Evolutionary conservation across 2,797 vertebrate genomes (phyloP).

Genomic region (Cetoscarus ocellatus): DNA sequence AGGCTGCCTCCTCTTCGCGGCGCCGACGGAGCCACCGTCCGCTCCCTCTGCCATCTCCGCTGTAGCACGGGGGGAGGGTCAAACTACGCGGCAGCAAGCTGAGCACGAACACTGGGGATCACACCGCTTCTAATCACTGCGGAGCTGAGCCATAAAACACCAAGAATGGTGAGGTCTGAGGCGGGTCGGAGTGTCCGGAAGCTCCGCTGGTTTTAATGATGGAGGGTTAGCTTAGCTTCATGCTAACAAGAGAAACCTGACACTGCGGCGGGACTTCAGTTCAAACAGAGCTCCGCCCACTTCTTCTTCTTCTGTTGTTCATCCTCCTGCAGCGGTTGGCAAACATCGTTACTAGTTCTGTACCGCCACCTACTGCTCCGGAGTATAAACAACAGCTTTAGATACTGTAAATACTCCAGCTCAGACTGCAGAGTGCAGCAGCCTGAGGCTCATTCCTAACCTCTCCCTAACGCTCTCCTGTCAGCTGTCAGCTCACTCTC

Average conservation of each 20-base stretch:
- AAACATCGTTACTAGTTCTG: background rate
- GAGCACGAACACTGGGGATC: background rate
- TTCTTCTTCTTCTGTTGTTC: background rate
- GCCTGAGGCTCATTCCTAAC: no score
- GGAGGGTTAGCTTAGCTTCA: constrained; percentile 16
- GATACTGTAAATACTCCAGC: no score
- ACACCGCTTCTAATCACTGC: background rate
- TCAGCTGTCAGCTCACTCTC: no score
- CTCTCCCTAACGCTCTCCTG: no score
- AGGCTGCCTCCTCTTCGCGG: constrained; percentile 44
- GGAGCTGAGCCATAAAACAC: background rate
- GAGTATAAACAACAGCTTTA: no score
- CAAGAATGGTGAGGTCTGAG: background rate
- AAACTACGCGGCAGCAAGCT: background rate
- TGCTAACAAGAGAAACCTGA: constrained; percentile 48
- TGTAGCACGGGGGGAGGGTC: background rate
- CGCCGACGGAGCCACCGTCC: constrained; percentile 19
- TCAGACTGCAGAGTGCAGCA: no score
- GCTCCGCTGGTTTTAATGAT: background rate
- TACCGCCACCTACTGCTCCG: background rate
- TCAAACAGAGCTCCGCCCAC: constrained; percentile 49
- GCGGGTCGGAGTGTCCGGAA: background rate
- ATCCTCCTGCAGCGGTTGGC: no score
- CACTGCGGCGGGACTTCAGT: constrained; percentile 53
- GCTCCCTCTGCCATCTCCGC: constrained; percentile 57